Evolutionary conservation across 2,888 invertebrate species (phyloP).

Genomic region (Leucania comma): DNA sequence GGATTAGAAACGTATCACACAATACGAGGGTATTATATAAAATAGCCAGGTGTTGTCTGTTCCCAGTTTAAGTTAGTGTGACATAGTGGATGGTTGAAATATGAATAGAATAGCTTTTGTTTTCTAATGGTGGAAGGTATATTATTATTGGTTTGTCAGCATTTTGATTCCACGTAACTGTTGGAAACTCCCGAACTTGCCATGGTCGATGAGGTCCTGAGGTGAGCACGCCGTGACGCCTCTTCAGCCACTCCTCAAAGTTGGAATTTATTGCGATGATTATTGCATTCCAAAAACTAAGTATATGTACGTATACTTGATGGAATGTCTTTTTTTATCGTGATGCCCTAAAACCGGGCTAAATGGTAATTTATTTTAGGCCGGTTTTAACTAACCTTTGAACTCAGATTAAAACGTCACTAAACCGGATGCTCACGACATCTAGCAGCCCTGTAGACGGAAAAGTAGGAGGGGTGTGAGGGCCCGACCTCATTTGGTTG

Average conservation of each 20-base stretch:
- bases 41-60: no score
- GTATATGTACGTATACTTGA: no score
- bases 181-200: no score
- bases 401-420: not conserved
- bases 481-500: slow-evolving; percentile 70
- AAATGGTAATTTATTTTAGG: not conserved
- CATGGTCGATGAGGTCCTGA: no score
- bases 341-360: no score
- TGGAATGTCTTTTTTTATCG: no score
- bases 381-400: not conserved
- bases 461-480: slow-evolving; percentile 52
- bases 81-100: not conserved
- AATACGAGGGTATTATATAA: slow-evolving; percentile 3
- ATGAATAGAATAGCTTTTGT: not conserved
- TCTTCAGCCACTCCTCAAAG: no score
- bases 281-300: no score
- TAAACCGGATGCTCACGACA: slow-evolving; percentile 16
- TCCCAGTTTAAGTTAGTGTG: not conserved
- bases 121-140: not conserved
- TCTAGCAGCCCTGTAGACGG: slow-evolving; percentile 54
- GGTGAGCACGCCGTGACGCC: no score
- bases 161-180: no score
- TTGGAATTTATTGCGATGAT: no score
- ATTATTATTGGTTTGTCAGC: no score
- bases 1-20: slow-evolving; percentile 10